A percentile compares a stretch with the other conserved stretches of the same genome.
Conservation (phyloP, 2,797 vertebrate genomes). For the Pseudochirops cupreus region DNA sequence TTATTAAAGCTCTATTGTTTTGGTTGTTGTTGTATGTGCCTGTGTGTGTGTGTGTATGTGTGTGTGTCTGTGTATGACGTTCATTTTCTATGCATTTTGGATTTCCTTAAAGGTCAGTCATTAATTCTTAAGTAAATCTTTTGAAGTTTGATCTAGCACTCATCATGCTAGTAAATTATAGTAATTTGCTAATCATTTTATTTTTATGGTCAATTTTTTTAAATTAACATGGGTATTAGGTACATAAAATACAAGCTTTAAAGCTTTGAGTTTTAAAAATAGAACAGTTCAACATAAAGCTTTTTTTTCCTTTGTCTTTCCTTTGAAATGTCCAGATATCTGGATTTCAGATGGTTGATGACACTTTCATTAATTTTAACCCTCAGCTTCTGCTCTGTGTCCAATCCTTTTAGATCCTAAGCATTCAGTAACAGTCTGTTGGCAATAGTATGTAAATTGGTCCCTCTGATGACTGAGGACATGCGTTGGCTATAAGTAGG, state of each 20-base stretch:
- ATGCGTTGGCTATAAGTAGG: background rate
- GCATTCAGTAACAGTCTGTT: background rate
- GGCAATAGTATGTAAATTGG: background rate
- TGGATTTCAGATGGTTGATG: background rate
- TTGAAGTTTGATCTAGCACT: background rate
- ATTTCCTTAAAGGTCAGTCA: background rate
- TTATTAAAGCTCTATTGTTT: background rate
- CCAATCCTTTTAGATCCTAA: background rate
- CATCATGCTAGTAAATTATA: background rate
- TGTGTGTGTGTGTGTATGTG: too few species aligned
- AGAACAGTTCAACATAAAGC: background rate
- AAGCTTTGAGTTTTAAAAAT: background rate
- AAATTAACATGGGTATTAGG: background rate
- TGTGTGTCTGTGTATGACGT: background rate
- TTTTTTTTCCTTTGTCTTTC: background rate
- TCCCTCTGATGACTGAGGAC: background rate
- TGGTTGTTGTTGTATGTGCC: background rate
- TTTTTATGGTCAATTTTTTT: background rate
- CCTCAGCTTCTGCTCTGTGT: background rate
- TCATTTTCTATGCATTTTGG: background rate
- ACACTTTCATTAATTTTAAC: background rate
- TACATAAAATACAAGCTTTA: conserved; percentile 3
- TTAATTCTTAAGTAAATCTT: background rate
- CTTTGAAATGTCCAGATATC: background rate
- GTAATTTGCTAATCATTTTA: background rate